Evolutionary conservation across 2,888 invertebrate species (phyloP).

Genomic region (Dryobota labecula): DNA sequence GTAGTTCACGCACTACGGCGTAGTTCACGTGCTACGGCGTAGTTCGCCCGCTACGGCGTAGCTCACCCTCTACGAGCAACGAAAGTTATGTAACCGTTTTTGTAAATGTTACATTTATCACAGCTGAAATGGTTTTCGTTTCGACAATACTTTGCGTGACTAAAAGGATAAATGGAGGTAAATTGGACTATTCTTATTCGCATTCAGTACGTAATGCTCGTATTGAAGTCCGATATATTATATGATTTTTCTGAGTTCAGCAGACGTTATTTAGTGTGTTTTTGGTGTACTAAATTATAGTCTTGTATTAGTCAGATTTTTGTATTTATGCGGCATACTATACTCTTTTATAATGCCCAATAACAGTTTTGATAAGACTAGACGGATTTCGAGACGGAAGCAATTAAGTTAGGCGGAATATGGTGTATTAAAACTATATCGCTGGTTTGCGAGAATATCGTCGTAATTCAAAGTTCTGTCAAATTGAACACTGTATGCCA

Average conservation of each 20-base stretch:
- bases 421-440: background rate
- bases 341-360: background rate
- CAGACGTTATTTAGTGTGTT: conserved; percentile 14
- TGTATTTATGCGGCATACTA: background rate
- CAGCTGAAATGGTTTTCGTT: conserved; percentile 37
- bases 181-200: conserved; percentile 33
- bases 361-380: background rate
- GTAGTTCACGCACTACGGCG: conserved; percentile 28
- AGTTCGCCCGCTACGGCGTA: conserved; percentile 31
- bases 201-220: conserved; percentile 24
- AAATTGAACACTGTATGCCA: too few relatives aligned
- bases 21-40: conserved; percentile 56
- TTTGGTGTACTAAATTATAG: background rate
- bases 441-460: too few relatives aligned
- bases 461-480: too few relatives aligned
- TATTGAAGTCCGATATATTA: conserved; percentile 34
- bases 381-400: background rate
- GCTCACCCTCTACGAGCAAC: conserved; percentile 41
- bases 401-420: background rate
- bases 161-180: conserved; percentile 39
- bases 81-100: conserved; percentile 46
- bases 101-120: conserved; percentile 43
- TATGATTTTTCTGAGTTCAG: conserved; percentile 6
- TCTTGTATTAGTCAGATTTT: background rate
- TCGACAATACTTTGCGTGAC: conserved; percentile 52